These are phyloP conservation scores for Arrhamphus sclerolepis DNA, from an alignment of 2,797 vertebrate genomes.

Conservation along the genomic window DNA sequence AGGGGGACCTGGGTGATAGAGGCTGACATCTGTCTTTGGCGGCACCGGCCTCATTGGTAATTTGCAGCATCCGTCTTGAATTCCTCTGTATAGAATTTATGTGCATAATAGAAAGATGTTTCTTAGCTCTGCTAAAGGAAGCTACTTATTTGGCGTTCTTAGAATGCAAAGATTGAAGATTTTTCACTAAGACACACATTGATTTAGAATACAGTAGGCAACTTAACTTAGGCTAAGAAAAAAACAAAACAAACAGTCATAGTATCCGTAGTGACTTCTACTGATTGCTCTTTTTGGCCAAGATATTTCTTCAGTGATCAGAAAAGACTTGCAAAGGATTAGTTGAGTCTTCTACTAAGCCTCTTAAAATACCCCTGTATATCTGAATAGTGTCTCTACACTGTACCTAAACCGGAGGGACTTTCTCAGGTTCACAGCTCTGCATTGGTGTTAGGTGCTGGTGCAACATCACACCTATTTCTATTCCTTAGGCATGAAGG, in stretches of 20 bases:
- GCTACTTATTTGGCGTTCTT: slow-evolving; percentile 38
- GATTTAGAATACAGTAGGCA: slow-evolving; percentile 57
- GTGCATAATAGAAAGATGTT: slow-evolving; percentile 41
- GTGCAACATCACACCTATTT: slow-evolving; percentile 67
- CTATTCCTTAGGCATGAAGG: slow-evolving; percentile 48
- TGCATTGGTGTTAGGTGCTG: slow-evolving; percentile 52
- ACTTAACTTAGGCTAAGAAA: slow-evolving; percentile 7
- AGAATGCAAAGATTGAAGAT: slow-evolving; percentile 23
- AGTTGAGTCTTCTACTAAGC: slow-evolving; percentile 57
- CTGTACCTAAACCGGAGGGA: slow-evolving; percentile 55
- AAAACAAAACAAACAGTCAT: slow-evolving; percentile 22
- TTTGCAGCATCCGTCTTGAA: slow-evolving; percentile 51
- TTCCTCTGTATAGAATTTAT: slow-evolving; percentile 63
- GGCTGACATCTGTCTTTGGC: slow-evolving; percentile 74
- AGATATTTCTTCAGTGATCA: slow-evolving; percentile 35
- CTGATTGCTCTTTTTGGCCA: slow-evolving; percentile 42
- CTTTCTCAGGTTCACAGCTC: slow-evolving; percentile 55
- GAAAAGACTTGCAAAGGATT: slow-evolving; percentile 50
- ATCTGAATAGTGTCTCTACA: slow-evolving; percentile 49
- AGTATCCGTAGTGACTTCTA: slow-evolving; percentile 28
- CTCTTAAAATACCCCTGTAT: slow-evolving; percentile 62
- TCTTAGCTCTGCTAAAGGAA: slow-evolving; percentile 26
- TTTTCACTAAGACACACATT: slow-evolving; percentile 53
- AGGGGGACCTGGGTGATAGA: slow-evolving; percentile 51
- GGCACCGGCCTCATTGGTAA: slow-evolving; percentile 61